Evolutionary conservation across 2,888 invertebrate genomes (phyloP).

Genomic region (Drosophila anceps): DNA sequence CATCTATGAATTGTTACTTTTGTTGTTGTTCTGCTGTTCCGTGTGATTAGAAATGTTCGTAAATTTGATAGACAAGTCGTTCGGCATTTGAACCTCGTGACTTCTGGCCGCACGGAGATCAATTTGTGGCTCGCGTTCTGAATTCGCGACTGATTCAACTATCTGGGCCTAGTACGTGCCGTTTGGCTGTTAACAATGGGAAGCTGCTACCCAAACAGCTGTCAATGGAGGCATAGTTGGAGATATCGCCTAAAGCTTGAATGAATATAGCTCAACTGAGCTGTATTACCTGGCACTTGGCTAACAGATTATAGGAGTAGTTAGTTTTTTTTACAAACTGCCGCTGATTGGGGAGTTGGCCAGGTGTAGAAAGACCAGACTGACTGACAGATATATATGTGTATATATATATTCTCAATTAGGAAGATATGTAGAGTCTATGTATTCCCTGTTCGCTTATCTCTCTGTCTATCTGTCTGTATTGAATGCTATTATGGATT

Average conservation of each 20-base stretch:
- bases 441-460: neutral
- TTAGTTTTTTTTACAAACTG: neutral
- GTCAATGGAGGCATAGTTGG: neutral
- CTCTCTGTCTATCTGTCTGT: neutral
- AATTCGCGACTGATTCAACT: slow-evolving; percentile 14
- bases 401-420: no score
- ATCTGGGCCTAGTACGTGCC: slow-evolving; percentile 26
- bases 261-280: neutral
- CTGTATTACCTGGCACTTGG: neutral
- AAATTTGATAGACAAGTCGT: slow-evolving; percentile 11
- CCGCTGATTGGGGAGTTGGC: neutral
- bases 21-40: neutral
- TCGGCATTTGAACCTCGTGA: slow-evolving; percentile 27
- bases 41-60: slow-evolving; percentile 19
- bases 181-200: slow-evolving; percentile 5
- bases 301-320: neutral
- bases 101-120: slow-evolving; percentile 17
- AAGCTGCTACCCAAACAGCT: slow-evolving; percentile 10
- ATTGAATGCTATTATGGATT: neutral
- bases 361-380: neutral
- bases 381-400: no score
- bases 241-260: slow-evolving; percentile 4
- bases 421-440: neutral
- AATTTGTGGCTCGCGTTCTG: slow-evolving; percentile 1
- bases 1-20: slow-evolving; percentile 26